A percentile compares a stretch with the other conserved stretches of the same genome.
Conservation (phyloP, 1,140 invertebrate species). For the Pseudachorutes palmiensis region DNA sequence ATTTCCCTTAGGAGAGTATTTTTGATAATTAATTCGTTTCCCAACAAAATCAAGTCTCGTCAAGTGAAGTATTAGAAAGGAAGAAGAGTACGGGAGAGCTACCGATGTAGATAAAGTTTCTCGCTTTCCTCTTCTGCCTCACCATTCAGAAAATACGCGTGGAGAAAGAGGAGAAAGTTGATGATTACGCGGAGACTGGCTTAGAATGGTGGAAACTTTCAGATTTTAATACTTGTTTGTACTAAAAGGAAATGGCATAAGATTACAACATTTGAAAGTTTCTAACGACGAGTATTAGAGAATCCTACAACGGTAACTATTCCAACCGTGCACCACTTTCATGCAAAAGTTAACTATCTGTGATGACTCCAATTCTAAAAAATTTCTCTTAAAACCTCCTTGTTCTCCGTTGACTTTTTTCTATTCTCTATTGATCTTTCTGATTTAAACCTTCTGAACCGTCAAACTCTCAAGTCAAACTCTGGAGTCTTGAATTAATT, state of each 20-base stretch:
- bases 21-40: conserved; percentile 8
- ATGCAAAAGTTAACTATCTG: too few species aligned
- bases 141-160: too few species aligned
- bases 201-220: background rate
- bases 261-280: conserved; percentile 4
- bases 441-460: too few species aligned
- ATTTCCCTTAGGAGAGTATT: background rate
- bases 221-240: conserved; percentile 1
- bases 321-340: too few species aligned
- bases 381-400: too few species aligned
- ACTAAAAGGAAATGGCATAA: conserved; percentile 5
- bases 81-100: too few species aligned
- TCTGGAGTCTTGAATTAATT: too few species aligned
- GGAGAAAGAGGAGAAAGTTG: conserved; percentile 8
- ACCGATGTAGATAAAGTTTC: background rate
- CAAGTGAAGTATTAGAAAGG: background rate
- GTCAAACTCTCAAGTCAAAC: too few species aligned
- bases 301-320: background rate
- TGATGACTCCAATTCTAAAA: too few species aligned
- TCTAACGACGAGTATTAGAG: background rate
- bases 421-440: too few species aligned
- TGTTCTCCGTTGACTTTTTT: too few species aligned
- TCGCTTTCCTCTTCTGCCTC: too few species aligned
- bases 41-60: conserved; percentile 7
- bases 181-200: background rate